A percentile compares a stretch with the other conserved stretches of the same genome.
phyloP scores from a whole-genome alignment of 2,888 invertebrate genomes.

The Polymixis flavicincta region DNA sequence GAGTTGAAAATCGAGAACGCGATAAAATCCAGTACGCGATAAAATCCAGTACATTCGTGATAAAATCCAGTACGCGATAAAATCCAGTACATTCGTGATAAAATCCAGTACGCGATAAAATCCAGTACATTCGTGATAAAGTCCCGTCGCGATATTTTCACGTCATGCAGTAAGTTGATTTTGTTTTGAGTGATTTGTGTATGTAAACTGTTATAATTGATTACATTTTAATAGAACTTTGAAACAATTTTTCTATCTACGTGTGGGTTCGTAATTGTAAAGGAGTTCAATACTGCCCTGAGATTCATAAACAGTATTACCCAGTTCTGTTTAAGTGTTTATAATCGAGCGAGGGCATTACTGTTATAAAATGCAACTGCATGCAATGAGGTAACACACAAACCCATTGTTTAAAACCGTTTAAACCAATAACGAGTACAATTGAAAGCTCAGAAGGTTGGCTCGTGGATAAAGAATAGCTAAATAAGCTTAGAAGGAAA shows the following conservation, averaged over 20 bases:
- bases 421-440: constrained; percentile 16
- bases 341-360: constrained; percentile 5
- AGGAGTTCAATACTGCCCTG: constrained; percentile 2
- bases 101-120: too few relatives aligned
- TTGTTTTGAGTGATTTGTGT: constrained; percentile 4
- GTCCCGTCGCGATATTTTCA: too few relatives aligned
- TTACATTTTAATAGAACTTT: background rate
- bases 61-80: too few relatives aligned
- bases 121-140: too few relatives aligned
- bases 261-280: constrained; percentile 3
- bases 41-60: too few relatives aligned
- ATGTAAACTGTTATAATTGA: background rate
- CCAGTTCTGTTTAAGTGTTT: constrained; percentile 26
- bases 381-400: constrained; percentile 36
- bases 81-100: too few relatives aligned
- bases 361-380: constrained; percentile 37
- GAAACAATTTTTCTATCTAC: background rate
- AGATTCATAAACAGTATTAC: background rate
- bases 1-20: too few relatives aligned
- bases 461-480: constrained; percentile 31
- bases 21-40: too few relatives aligned
- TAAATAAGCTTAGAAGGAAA: constrained; percentile 17
- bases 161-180: constrained; percentile 11
- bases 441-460: constrained; percentile 14
- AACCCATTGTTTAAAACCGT: constrained; percentile 37